phyloP scores from a whole-genome alignment of 2,797 vertebrate species.

The Notoglanidium macrostoma region DNA sequence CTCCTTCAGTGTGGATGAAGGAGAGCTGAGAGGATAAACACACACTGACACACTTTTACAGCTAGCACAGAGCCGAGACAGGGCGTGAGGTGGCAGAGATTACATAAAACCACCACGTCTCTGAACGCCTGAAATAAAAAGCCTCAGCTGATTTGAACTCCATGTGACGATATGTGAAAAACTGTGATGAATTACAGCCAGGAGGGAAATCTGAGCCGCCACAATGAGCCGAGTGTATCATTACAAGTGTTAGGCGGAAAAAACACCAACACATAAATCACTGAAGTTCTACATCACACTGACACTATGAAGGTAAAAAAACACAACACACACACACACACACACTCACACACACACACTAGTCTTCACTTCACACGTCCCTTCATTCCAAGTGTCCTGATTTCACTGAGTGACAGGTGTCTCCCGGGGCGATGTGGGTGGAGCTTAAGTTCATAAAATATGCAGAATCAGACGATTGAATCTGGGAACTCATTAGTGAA shows the following conservation, averaged over 20 bases:
- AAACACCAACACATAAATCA: neutral
- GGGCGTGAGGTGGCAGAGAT: slow-evolving; percentile 52
- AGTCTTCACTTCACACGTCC: too few relatives aligned
- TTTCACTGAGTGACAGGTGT: neutral
- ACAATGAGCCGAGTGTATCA: neutral
- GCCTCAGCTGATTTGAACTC: slow-evolving; percentile 32
- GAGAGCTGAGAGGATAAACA: slow-evolving; percentile 65
- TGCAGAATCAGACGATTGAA: neutral
- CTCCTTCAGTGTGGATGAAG: slow-evolving; percentile 55
- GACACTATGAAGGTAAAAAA: neutral
- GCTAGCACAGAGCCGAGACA: slow-evolving; percentile 61
- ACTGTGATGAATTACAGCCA: slow-evolving; percentile 3
- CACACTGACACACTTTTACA: slow-evolving; percentile 64
- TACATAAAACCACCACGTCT: slow-evolving; percentile 44
- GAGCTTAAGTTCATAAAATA: neutral
- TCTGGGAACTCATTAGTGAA: neutral
- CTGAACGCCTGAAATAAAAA: slow-evolving; percentile 28
- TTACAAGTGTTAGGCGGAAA: neutral
- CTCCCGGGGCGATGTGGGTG: neutral
- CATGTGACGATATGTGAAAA: slow-evolving; percentile 14
- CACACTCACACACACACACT: neutral
- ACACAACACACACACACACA: neutral
- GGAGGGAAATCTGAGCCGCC: neutral
- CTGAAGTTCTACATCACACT: neutral
- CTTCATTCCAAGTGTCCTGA: neutral